Evolutionary conservation across 1,140 invertebrate species (phyloP), one percentile per base, ranked within the genome.

Genomic region (Drosophila parvula): DNA sequence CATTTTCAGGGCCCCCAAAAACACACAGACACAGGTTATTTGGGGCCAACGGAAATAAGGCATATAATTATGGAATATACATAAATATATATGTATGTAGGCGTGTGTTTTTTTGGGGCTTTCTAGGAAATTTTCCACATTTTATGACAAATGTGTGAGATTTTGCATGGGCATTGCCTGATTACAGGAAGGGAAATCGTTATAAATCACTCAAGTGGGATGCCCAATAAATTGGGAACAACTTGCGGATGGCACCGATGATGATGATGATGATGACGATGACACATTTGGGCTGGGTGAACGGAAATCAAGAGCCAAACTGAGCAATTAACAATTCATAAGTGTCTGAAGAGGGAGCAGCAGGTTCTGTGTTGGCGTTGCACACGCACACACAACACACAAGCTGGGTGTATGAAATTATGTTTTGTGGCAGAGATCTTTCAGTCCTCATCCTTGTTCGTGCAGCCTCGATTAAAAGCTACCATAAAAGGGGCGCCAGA

Each of bases 41-140:
- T 57, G 55, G 38, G 62, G 61, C 38, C 71, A 76, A 67, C 74
- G 74, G 74, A 76, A 76, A 75, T 76, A 76, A 67, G 27, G 53
- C 45, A 48, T 58, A 73, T 76, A 77, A 77, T 77, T 77, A 75
- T 60, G 57, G 53, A 63, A 62, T 47, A 38, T 47, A 47, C 40
- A 61, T 55, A 28, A 36, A 68, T 40, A 27, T 48, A 48, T 4
- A 53, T 10, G 16, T 45, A 40, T 55, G 47, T 50, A 48, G 34
- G 41, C 30, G 44, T 62, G 45, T 61, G 27, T 14, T 30, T 4
- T 22, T 57, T 18, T 12, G 18, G 22, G 22, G 27, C 11, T 38
- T 50, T 41, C 40, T 30, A 43, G 41, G 50, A 43, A 63, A 55
- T 62, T 63, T 63, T 63, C 50, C 28, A 56, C 18, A 63, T 57